Evolutionary conservation across 1,140 invertebrate genomes (phyloP), one percentile per base, ranked within the genome.

Genomic region (Meteorus sp.): DNA sequence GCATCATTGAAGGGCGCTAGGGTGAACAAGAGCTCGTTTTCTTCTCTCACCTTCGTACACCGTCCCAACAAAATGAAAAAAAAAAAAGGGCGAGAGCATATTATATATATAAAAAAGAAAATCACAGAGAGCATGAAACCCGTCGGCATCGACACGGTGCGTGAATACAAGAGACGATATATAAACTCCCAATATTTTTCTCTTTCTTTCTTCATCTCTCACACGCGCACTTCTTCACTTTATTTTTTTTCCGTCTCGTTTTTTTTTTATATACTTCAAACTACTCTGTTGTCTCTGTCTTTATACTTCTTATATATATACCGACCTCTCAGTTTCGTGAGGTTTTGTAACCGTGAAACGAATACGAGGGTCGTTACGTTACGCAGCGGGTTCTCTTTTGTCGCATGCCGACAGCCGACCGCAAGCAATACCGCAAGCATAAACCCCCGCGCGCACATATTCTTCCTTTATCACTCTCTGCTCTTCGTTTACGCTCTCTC

Each of bases 291-390:
- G 22, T 43, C 29, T 15, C 3, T 15, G 9, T 47, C 17, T 23
- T 51, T 35, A 17, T 51, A 7, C 33, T 31, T 31, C 17, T 9
- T 13, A 27, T 52, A 29, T 31, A 45, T 44, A 17, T 17, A 29
- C 47, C 17, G 43, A 22, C 33, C 39, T 44, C 23, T 17, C 35
- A 19, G 37, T 43, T 51, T 37, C 27, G 23, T 29, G 39, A 55
- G 37, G 53, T 71, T 75, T 72, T 73, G 69, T 77, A 73, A 75
- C 72, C 66, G 70, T 72, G 69, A 75, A 76, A 77, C 72, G 67
- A 75, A 73, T 74, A 76, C 71, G 73, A 77, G 77, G 74, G 73
- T 78, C 76, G 77, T 78, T 77, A 73, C 66, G 70, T 73, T 73
- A 77, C 72, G 74, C 75, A 76, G 77, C 70, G 74, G 73, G 72